Conservation (phyloP, 2,888 invertebrate species). For the Eristalis arbustorum region DNA sequence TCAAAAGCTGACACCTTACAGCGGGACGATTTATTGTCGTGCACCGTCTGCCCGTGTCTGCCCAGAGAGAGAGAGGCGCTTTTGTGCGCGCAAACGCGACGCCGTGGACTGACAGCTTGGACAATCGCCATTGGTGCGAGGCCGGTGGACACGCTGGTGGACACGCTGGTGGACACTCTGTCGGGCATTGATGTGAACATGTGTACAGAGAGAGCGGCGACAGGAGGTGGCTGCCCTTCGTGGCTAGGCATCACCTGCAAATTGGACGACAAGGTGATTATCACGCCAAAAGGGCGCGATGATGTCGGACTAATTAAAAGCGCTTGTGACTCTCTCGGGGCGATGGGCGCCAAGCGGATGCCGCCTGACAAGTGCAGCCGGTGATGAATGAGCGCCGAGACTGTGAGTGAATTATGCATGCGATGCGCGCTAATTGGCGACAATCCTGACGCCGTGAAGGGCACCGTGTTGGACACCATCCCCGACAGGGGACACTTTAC, state of each 20-base stretch:
- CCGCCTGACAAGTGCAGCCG: background rate
- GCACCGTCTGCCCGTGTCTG: background rate
- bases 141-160: conserved; percentile 65
- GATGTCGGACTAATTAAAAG: conserved; percentile 68
- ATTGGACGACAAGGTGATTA: conserved; percentile 59
- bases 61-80: background rate
- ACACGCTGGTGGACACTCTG: conserved; percentile 65
- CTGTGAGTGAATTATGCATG: background rate
- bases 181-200: conserved; percentile 60
- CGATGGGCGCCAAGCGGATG: background rate
- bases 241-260: conserved; percentile 54
- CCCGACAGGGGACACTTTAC: background rate
- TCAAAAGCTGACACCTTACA: conserved; percentile 67
- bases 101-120: conserved; percentile 53
- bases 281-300: conserved; percentile 57
- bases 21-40: conserved; percentile 67
- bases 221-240: conserved; percentile 56
- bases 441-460: background rate
- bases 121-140: conserved; percentile 59
- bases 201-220: conserved; percentile 25
- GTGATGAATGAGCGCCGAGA: background rate
- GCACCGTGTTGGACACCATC: background rate
- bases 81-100: conserved; percentile 11
- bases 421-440: background rate
- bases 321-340: conserved; percentile 24